Conservation (phyloP, 30 jellyfish, hydroid and myxozoan genomes). For the Clytia hemisphaerica region DNA sequence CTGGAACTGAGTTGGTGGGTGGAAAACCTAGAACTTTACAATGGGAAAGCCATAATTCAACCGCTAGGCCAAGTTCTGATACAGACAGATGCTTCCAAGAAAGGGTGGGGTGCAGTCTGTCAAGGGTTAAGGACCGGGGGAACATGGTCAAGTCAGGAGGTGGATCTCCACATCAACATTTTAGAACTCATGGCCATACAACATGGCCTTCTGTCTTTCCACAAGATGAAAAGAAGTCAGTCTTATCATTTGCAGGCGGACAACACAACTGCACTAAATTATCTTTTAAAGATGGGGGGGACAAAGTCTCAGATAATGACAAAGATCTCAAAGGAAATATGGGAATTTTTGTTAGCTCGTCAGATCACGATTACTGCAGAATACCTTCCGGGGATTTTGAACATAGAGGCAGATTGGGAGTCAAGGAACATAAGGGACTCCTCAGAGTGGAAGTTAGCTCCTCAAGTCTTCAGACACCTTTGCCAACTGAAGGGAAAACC, state of each 20-base stretch:
- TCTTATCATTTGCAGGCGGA: conserved; percentile 29
- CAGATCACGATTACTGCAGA: conserved; percentile 24
- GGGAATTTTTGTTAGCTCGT: conserved; percentile 9
- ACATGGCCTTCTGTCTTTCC: conserved; percentile 10
- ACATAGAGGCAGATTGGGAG: conserved; percentile 29
- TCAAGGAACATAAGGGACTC: conserved; percentile 21
- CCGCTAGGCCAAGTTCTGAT: no score
- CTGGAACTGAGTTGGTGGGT: no score
- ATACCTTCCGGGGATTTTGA: no score
- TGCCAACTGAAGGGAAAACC: conserved; percentile 14
- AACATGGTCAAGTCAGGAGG: conserved; percentile 24
- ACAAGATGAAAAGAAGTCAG: background rate
- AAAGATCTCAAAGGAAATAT: conserved; percentile 9
- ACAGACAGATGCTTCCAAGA: conserved; percentile 3
- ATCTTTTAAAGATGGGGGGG: conserved; percentile 33
- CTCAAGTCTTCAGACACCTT: conserved; percentile 8
- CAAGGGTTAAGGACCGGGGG: conserved; percentile 34
- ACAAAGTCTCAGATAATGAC: background rate
- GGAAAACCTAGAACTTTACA: no score
- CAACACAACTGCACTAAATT: conserved; percentile 35
- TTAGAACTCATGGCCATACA: conserved; percentile 32
- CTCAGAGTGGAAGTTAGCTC: conserved; percentile 26
- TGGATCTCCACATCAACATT: conserved; percentile 27
- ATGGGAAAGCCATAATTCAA: no score
- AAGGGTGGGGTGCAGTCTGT: conserved; percentile 42